Evolutionary conservation across 2,113 vertebrate species (phyloP), one percentile per base, ranked within the genome.

Genomic region (Rhynchopsitta pachyrhyncha): DNA sequence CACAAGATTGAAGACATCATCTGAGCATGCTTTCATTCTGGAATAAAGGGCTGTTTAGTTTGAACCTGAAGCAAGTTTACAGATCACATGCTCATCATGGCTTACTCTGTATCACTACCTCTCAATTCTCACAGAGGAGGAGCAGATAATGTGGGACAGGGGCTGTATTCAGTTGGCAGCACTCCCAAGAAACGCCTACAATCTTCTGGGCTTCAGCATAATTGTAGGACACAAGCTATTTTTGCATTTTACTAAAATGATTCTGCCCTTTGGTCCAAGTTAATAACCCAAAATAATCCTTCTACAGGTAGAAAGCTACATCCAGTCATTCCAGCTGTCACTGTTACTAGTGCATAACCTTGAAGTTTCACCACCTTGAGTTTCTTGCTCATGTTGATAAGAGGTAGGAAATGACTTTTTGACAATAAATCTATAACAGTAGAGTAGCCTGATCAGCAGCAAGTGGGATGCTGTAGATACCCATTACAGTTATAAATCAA

Each of bases 121-220:
- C 70, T 46, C 66, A 73, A 2, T 69, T 64, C 79, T 86, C 49
- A 9, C 42, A 70, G 64, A 73, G 28, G 16, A 80, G 53, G 59
- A 83, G n/a, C n/a, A 91, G 77, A 77, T 90, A 88, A 75, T 63
- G 76, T 81, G 76, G 67, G 60, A 86, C 52, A 77, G 59, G 71
- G 90, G 57, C 70, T 69, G 41, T 62, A 55, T 60, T 88, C n/a
- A 17, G n/a, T 39, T 94, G 92, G 94, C 95, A 92, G 50, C 11
- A 15, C 28, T 93, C 96, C 82, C 91, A 78, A 76, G 88, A 94
- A 93, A 83, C 50, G 80, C 80, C 83, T 83, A 70, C 86, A 70
- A 78, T 83, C 68, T 83, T 90, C 88, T 93, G 77, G 68, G 68
- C 71, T 50, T 83, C 78, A 80, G 42, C 44, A 18, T 59, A 86